Evolutionary conservation across 2,113 vertebrate genomes (phyloP).

Genomic region (Ammodytes marinus): DNA sequence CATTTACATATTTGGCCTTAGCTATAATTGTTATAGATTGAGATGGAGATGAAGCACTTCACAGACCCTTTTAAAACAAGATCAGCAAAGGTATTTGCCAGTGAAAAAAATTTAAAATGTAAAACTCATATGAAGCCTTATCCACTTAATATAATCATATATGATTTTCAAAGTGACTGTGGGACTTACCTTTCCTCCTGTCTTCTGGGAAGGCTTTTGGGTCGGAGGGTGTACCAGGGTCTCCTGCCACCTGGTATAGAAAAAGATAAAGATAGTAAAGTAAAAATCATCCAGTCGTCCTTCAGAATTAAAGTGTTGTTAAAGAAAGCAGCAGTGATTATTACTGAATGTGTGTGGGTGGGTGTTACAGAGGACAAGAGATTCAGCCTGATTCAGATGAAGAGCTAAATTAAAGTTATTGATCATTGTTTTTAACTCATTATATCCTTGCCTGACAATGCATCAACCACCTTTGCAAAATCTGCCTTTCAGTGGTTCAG

Average conservation of each 20-base stretch:
- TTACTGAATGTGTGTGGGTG: background rate
- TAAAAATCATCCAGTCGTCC: background rate
- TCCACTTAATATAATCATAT: no score
- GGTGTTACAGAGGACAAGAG: background rate
- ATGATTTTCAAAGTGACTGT: background rate
- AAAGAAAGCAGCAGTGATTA: no score
- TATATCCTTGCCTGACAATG: background rate
- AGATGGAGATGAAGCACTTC: background rate
- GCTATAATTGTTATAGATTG: background rate
- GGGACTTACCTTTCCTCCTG: slow-evolving; percentile 53
- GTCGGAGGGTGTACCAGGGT: slow-evolving; percentile 45
- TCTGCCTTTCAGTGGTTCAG: background rate
- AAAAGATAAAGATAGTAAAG: slow-evolving; percentile 8
- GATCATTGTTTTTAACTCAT: background rate
- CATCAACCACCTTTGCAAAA: background rate
- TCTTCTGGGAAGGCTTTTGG: slow-evolving; percentile 59
- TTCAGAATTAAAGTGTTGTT: background rate
- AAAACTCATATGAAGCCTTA: background rate
- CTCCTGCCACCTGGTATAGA: slow-evolving; percentile 64
- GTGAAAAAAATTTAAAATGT: background rate
- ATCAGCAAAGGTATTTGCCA: background rate
- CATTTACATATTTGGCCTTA: background rate
- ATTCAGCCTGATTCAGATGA: background rate
- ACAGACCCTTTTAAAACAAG: background rate
- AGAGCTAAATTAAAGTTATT: background rate